These are phyloP conservation scores for Agrilus cyanescens DNA, from an alignment of 2,888 invertebrate genomes.

Conservation along the genomic window DNA sequence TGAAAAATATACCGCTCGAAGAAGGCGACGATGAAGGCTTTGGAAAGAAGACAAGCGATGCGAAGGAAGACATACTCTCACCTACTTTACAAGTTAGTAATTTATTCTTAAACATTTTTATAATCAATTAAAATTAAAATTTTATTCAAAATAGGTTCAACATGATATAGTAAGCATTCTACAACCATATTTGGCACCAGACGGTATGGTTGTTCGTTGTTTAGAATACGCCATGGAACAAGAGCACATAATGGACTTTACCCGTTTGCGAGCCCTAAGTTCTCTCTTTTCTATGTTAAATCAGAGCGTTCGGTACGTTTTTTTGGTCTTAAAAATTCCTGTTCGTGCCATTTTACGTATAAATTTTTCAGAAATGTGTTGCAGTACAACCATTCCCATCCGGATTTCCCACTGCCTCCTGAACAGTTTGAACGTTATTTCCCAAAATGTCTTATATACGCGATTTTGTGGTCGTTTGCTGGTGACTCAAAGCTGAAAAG, in stretches of 20 bases:
- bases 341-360: not conserved
- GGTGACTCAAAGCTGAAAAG: conserved; percentile 97
- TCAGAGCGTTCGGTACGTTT: conserved; percentile 66
- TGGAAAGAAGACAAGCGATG: conserved; percentile 43
- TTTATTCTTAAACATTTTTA: not conserved
- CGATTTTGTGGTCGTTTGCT: conserved; percentile 93
- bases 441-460: conserved; percentile 86
- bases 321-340: not conserved
- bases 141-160: conserved; percentile 50
- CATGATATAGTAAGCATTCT: conserved; percentile 78
- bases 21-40: conserved; percentile 80
- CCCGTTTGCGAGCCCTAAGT: conserved; percentile 86
- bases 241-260: conserved; percentile 99
- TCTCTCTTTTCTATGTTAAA: conserved; percentile 97
- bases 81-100: conserved; percentile 59
- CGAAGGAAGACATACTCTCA: conserved; percentile 66
- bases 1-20: conserved; percentile 78
- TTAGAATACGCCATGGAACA: conserved; percentile 83
- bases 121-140: not conserved
- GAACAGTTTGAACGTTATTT: conserved; percentile 92
- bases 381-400: conserved; percentile 84
- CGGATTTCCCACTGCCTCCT: conserved; percentile 86
- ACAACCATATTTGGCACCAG: conserved; percentile 77
- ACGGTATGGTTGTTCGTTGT: conserved; percentile 86
- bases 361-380: conserved; percentile 59